A percentile compares a stretch with the other conserved stretches of the same genome.
phyloP scores from a whole-genome alignment of 1,140 invertebrate genomes.

The Steinernema khuongi region DNA sequence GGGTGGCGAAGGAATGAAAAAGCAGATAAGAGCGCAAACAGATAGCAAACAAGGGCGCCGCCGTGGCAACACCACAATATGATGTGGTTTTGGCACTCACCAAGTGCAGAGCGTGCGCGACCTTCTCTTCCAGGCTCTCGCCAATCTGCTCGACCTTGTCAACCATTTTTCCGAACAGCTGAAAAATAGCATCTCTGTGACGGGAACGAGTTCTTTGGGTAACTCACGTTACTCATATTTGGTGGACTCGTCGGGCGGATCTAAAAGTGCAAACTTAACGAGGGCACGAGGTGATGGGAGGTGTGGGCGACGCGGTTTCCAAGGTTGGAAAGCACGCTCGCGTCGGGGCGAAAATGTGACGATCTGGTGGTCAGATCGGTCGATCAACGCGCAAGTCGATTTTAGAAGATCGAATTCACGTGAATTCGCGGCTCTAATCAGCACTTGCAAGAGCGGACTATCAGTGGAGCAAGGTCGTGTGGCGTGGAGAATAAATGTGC shows the following conservation, averaged over 20 bases:
- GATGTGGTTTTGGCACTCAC: not conserved
- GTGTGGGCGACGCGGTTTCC: too few relatives aligned
- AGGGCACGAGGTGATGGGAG: not conserved
- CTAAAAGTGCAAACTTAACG: not conserved
- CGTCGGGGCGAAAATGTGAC: too few relatives aligned
- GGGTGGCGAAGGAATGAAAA: conserved; percentile 4
- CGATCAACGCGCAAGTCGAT: too few relatives aligned
- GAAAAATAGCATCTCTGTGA: not conserved
- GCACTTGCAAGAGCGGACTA: too few relatives aligned
- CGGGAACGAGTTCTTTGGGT: not conserved
- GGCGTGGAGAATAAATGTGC: too few relatives aligned
- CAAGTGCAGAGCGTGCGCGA: conserved; percentile 19
- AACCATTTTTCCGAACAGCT: conserved; percentile 11
- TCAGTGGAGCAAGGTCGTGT: too few relatives aligned
- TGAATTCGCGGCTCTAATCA: too few relatives aligned
- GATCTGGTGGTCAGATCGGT: too few relatives aligned
- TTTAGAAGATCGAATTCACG: too few relatives aligned
- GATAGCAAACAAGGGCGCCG: not conserved
- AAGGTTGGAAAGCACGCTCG: too few relatives aligned
- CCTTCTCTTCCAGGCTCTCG: conserved; percentile 25
- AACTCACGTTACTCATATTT: not conserved
- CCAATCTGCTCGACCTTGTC: conserved; percentile 12
- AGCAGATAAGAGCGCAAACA: conserved; percentile 3
- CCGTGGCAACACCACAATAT: not conserved
- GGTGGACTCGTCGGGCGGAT: too few relatives aligned